Conservation (phyloP, 2,888 invertebrate genomes). For the Nomada ferruginata region DNA sequence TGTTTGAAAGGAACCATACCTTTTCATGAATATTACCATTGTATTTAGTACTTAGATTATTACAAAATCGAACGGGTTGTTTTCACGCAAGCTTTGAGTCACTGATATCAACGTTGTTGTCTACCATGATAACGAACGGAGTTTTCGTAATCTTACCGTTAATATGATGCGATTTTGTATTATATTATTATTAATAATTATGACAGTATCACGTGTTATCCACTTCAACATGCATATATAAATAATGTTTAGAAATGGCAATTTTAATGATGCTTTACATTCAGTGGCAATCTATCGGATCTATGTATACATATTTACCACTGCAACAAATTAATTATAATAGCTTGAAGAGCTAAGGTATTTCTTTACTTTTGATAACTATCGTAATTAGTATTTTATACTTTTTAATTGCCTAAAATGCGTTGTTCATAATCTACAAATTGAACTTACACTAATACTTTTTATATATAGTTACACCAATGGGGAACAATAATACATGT, state of each 20-base stretch:
- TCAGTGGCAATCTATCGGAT: slow-evolving; percentile 19
- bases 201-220: background rate
- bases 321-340: slow-evolving; percentile 26
- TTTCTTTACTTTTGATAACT: slow-evolving; percentile 19
- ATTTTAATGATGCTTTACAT: slow-evolving; percentile 5
- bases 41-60: slow-evolving; percentile 42
- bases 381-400: slow-evolving; percentile 1
- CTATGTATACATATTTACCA: background rate
- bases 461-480: background rate
- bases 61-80: slow-evolving; percentile 41
- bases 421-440: background rate
- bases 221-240: background rate
- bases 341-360: slow-evolving; percentile 26
- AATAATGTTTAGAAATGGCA: background rate
- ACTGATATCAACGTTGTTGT: slow-evolving; percentile 53
- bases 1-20: slow-evolving; percentile 1
- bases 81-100: slow-evolving; percentile 52
- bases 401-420: background rate
- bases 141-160: slow-evolving; percentile 62
- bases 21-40: slow-evolving; percentile 11
- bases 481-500: background rate
- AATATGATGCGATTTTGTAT: slow-evolving; percentile 34
- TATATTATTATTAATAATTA: slow-evolving; percentile 33
- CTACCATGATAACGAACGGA: slow-evolving; percentile 56
- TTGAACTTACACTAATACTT: background rate